Base-by-base conservation (phyloP, 2,113 vertebrate species). In the Turdus rufiventris region DNA sequence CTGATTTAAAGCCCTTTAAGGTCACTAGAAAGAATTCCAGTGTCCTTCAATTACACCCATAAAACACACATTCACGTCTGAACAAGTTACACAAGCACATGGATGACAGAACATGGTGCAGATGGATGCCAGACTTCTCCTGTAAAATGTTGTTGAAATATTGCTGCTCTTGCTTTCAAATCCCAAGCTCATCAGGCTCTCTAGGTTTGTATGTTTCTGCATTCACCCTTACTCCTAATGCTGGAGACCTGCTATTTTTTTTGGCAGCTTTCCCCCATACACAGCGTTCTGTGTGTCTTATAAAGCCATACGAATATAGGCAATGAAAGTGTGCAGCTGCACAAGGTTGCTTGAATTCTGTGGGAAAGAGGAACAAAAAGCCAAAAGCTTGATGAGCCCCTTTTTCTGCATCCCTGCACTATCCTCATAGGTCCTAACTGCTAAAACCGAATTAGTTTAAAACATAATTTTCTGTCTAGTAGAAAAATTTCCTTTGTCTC, bases 1-100 rank as follows among this genome's bases (percentile, higher is more conserved):
- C 48, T 88, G 45, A 91, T 92, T 92, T 91, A 95, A 91, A 79
- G 29, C 9, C 54, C 31, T 48, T 62, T 85, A 75, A 95, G 88
- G 62, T 85, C 54, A 73, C 63, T 25, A 61, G 84, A 91, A 91
- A 89, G 42, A 91, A 92, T 85, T 91, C 34, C 28, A 31, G 3
- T 50, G 58, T 57, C 62, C 56, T 95, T 92, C 91, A 94, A 0
- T 75, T 70, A 40, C 1, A 5, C 18, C 50, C n/a, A 51, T 89
- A 93, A 92, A 91, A 63, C 13, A 92, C 40, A 25, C 21, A 50
- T 85, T 87, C 62, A 21, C 1, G 10, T 61, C 77, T 65, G 16
- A 61, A 50, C 40, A 75, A 71, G 73, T 67, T 75, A 26, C 68
- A 50, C 33, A 36, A 65, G 61, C 20, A 34, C 2, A 9, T 28